A percentile compares a stretch with the other conserved stretches of the same genome.
Conservation (phyloP, 2,888 invertebrate species). For the Eilema sororculum region DNA sequence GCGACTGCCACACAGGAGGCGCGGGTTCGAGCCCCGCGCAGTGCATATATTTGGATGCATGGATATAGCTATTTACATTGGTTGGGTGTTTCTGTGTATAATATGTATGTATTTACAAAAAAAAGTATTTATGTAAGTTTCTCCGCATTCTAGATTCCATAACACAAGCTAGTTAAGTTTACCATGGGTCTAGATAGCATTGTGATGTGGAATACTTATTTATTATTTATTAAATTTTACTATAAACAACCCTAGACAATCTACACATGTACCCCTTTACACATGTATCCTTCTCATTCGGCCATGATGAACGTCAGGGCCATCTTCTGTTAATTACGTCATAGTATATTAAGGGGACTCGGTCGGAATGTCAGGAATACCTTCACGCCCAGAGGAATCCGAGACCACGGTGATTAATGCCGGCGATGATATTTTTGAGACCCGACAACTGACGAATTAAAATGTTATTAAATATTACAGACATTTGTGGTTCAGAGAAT, state of each 20-base stretch:
- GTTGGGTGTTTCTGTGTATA: too few relatives aligned
- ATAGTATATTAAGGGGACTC: constrained; percentile 46
- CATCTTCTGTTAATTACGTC: constrained; percentile 44
- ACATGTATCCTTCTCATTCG: not conserved
- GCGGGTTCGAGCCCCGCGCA: too few relatives aligned
- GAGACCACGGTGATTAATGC: constrained; percentile 48
- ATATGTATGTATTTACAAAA: too few relatives aligned
- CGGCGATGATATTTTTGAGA: constrained; percentile 49
- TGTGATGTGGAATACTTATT: too few relatives aligned
- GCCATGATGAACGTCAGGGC: constrained; percentile 34
- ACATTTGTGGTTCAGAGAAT: constrained; percentile 30
- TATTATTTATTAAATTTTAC: not conserved
- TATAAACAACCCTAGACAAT: too few relatives aligned
- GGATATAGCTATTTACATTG: too few relatives aligned
- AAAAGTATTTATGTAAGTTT: too few relatives aligned
- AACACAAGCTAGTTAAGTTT: too few relatives aligned
- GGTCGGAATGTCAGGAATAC: constrained; percentile 44
- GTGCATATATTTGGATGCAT: too few relatives aligned
- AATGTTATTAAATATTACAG: constrained; percentile 26
- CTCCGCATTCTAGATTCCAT: too few relatives aligned
- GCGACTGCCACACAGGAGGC: too few relatives aligned
- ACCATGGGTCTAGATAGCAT: too few relatives aligned
- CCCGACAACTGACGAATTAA: constrained; percentile 36
- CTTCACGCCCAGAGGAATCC: constrained; percentile 48
- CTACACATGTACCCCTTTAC: not conserved